These are phyloP conservation scores for Stomorhina lunata DNA, from an alignment of 2,888 invertebrate species.

Conservation along the genomic window DNA sequence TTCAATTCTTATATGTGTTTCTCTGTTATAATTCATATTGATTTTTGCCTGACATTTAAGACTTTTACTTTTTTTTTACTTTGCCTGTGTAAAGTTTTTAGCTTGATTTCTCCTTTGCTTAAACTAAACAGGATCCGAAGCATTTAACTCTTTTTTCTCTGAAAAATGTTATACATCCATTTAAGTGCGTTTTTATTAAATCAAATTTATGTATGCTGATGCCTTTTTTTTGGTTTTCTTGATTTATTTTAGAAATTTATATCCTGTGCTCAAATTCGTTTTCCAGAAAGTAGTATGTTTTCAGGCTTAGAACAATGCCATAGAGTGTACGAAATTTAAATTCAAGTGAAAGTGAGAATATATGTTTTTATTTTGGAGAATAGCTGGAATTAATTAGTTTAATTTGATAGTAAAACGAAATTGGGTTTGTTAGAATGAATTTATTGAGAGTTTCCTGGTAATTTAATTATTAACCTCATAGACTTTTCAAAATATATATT, in stretches of 20 bases:
- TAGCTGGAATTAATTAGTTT: conserved; percentile 44
- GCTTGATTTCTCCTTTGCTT: no score
- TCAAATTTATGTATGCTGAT: neutral
- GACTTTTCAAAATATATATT: no score
- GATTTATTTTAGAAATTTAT: conserved; percentile 35
- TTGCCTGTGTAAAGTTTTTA: neutral
- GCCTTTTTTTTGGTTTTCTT: neutral
- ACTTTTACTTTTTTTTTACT: neutral
- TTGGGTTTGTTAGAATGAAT: no score
- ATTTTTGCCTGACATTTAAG: conserved; percentile 14
- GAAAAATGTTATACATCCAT: neutral
- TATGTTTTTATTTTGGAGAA: conserved; percentile 3
- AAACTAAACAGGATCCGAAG: neutral
- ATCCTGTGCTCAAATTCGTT: conserved; percentile 16
- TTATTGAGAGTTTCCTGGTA: no score
- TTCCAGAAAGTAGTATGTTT: conserved; percentile 18
- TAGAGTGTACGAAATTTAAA: neutral
- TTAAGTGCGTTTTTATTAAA: neutral
- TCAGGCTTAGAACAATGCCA: neutral
- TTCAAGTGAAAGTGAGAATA: neutral
- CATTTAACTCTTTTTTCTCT: neutral
- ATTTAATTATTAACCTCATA: no score
- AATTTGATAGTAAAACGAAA: neutral
- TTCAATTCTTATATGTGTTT: no score
- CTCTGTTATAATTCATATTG: conserved; percentile 24